These are phyloP conservation scores for Lutraria rhynchaena DNA, from an alignment of 1,140 invertebrate genomes.

Conservation along the genomic window DNA sequence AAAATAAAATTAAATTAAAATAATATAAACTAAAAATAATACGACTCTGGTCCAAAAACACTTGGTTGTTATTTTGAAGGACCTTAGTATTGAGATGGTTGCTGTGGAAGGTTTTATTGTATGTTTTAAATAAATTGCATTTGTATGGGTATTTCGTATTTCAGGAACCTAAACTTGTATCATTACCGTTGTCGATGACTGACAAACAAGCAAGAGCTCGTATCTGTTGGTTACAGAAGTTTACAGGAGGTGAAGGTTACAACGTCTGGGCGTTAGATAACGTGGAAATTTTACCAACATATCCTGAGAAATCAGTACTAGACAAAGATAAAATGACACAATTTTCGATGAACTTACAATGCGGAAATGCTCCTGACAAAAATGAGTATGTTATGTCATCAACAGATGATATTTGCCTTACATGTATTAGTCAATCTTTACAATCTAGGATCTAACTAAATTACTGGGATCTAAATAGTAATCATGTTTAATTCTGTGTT, in stretches of 20 bases:
- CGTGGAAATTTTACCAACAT: constrained; percentile 75
- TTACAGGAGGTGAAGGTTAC: constrained; percentile 69
- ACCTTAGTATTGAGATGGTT: no score
- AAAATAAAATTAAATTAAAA: no score
- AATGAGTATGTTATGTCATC: constrained; percentile 67
- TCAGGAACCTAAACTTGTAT: constrained; percentile 67
- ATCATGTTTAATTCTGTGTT: no score
- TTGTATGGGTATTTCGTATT: constrained; percentile 38
- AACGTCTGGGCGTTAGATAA: constrained; percentile 81
- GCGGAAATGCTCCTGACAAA: constrained; percentile 66
- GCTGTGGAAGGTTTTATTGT: no score
- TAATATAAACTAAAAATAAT: no score
- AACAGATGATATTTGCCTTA: no score
- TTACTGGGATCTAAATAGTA: neutral
- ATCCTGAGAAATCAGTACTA: constrained; percentile 62
- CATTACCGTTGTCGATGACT: constrained; percentile 57
- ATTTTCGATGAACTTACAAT: constrained; percentile 76
- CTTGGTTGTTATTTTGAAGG: no score
- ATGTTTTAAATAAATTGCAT: no score
- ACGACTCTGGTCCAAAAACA: no score
- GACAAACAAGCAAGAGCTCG: constrained; percentile 64
- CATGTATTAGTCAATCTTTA: no score
- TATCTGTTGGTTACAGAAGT: constrained; percentile 81
- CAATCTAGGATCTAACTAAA: no score
- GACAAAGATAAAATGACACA: constrained; percentile 75